Base-by-base conservation (phyloP, 2,888 invertebrate species). In the Campopleginae sp. region DNA sequence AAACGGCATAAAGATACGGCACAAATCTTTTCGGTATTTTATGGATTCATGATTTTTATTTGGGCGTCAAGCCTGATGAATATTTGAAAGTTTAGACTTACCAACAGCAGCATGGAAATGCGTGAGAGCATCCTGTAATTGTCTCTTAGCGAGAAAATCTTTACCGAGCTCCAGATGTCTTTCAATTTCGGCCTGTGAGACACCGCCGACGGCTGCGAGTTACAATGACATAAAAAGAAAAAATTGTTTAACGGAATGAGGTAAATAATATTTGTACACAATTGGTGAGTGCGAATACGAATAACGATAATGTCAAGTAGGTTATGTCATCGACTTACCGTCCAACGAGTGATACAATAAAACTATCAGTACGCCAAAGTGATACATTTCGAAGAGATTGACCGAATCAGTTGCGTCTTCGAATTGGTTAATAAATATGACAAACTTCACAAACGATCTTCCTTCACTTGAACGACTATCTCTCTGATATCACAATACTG, bases 101-200 rank as follows among this genome's bases (percentile, higher is more conserved):
- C 98, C 99, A 90, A 99, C 98, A 89, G 99, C 99, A 86, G 98
- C 98, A 95, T 99, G 99, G 94, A 98, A 99, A 94, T 99, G 99
- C 84, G 98, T 97, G 72, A 99, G 94, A 12, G 99, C 99, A 95
- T 99, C 99, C 68, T 98, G 97, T 87, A 99, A 96, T 94, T 99
- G 98, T 46, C 99, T 99, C 88, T 97, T 96, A 58, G 98, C 97
- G 90, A 99, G 95, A 94, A 98, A 97, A 92, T 98, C 97, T 92
- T 97, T 97, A 0, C 99, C 99, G 94, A 98, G 95, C 93, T 99
- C 98, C 94, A 99, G 95, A 95, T 99, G 99, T 92, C 97, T 97
- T 91, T 98, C 97, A 86, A 99, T 97, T 94, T 99, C 98, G 74
- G 96, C 95, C 91, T 96, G 96, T 79, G 96, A 95, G 88, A 96